phyloP scores from a whole-genome alignment of 2,113 vertebrate genomes.

The Gasterosteus aculeatus region DNA sequence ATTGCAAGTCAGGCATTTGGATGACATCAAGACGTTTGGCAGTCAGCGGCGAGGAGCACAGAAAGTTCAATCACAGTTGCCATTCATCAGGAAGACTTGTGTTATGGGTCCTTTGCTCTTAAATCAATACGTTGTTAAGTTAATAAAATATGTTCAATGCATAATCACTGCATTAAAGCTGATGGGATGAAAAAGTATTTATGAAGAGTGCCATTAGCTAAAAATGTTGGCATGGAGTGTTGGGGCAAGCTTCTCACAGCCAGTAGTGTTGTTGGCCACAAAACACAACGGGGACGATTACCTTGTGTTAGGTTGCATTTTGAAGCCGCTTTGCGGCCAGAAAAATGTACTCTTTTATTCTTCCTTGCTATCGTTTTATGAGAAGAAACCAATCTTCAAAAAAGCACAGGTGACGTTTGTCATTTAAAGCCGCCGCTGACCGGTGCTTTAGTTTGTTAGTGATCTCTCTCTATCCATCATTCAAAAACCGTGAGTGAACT shows the following conservation, averaged over 20 bases:
- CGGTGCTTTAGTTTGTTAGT: not conserved
- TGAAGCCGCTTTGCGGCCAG: not conserved
- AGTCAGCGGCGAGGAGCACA: slow-evolving; percentile 21
- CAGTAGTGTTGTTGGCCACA: not conserved
- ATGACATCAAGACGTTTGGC: slow-evolving; percentile 64
- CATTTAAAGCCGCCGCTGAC: not conserved
- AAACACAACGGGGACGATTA: not conserved
- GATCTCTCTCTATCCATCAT: not conserved
- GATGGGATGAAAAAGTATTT: slow-evolving; percentile 6
- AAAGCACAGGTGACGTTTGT: not conserved
- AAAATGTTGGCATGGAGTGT: slow-evolving; percentile 2
- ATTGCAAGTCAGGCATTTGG: slow-evolving; percentile 60
- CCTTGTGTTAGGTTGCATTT: not conserved
- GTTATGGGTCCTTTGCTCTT: slow-evolving; percentile 1
- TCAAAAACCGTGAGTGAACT: not conserved
- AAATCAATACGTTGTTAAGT: slow-evolving; percentile 41
- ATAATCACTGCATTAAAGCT: slow-evolving; percentile 30
- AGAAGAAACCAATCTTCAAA: not conserved
- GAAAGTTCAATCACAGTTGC: slow-evolving; percentile 41
- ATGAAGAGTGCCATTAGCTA: slow-evolving; percentile 3
- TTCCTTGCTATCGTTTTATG: not conserved
- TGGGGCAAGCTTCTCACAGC: not conserved
- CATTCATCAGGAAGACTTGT: slow-evolving; percentile 41
- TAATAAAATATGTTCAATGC: slow-evolving; percentile 24
- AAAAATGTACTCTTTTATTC: not conserved